A percentile compares a stretch with the other conserved stretches of the same genome.
phyloP scores from a whole-genome alignment of 2,888 invertebrate genomes.

The Pristionchus fissidentatus region DNA sequence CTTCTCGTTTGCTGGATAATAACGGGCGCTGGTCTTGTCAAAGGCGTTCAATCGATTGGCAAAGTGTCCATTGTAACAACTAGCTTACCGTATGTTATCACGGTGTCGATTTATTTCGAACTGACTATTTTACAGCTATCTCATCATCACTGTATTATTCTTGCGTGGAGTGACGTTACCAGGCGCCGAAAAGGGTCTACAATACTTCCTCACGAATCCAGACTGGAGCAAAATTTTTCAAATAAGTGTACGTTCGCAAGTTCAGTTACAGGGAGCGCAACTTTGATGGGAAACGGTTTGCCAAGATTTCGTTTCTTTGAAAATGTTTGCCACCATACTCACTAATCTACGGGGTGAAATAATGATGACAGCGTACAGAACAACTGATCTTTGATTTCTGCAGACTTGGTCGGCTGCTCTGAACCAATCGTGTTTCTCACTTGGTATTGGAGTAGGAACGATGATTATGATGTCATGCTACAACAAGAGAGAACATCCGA shows the following conservation, averaged over 20 bases:
- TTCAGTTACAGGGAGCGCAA: no score
- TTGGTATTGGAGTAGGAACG: slow-evolving; percentile 71
- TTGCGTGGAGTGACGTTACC: slow-evolving; percentile 66
- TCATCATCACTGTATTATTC: slow-evolving; percentile 53
- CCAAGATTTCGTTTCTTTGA: no score
- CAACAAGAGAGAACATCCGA: slow-evolving; percentile 67
- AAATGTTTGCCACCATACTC: background rate
- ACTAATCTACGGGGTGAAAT: no score
- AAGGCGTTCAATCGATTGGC: slow-evolving; percentile 39
- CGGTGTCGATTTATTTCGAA: background rate
- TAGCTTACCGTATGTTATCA: slow-evolving; percentile 26
- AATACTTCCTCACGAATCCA: slow-evolving; percentile 66
- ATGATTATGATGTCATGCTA: slow-evolving; percentile 68
- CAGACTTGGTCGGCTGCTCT: slow-evolving; percentile 69
- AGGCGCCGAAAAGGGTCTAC: slow-evolving; percentile 66
- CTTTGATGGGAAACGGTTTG: no score
- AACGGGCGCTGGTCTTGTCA: slow-evolving; percentile 10
- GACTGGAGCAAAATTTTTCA: slow-evolving; percentile 58
- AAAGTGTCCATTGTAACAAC: slow-evolving; percentile 34
- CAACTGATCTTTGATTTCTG: background rate
- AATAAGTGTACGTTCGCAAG: background rate
- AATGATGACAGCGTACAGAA: background rate
- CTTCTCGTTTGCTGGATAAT: slow-evolving; percentile 45
- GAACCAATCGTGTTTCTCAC: slow-evolving; percentile 70
- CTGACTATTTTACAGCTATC: background rate